Conservation (phyloP, 1,140 invertebrate genomes). For the Gryllus bimaculatus region DNA sequence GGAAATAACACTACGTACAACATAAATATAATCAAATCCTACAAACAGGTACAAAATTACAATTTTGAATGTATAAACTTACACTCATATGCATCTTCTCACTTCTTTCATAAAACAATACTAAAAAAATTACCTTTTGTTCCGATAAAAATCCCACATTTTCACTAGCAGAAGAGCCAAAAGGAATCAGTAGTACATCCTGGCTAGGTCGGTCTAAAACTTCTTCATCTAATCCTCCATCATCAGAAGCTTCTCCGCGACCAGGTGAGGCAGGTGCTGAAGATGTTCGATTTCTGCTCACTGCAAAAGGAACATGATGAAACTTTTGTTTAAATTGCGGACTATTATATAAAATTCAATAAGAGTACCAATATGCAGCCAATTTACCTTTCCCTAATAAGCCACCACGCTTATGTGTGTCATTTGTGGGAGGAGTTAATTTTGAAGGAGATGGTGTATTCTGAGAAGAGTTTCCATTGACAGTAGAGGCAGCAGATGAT, state of each 20-base stretch:
- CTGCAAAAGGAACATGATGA: not conserved
- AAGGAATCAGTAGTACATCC: slow-evolving; percentile 58
- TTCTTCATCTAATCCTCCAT: slow-evolving; percentile 34
- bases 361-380: not conserved
- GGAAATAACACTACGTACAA: too few species aligned
- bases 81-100: slow-evolving; percentile 32
- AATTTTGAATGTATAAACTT: not conserved
- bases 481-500: not conserved
- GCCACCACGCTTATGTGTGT: slow-evolving; percentile 26
- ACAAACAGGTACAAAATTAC: not conserved
- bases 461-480: slow-evolving; percentile 23
- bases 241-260: slow-evolving; percentile 26
- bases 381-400: slow-evolving; percentile 34
- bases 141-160: slow-evolving; percentile 60
- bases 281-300: not conserved
- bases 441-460: slow-evolving; percentile 14
- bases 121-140: slow-evolving; percentile 47
- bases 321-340: not conserved
- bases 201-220: slow-evolving; percentile 30
- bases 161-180: slow-evolving; percentile 44
- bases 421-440: slow-evolving; percentile 21
- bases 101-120: slow-evolving; percentile 26
- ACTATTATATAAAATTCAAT: not conserved
- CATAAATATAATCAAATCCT: not conserved
- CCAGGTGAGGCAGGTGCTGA: not conserved